Evolutionary conservation across 2,888 invertebrate genomes (phyloP), one percentile per base, ranked within the genome.

Genomic region (Oxystoma pomonae): DNA sequence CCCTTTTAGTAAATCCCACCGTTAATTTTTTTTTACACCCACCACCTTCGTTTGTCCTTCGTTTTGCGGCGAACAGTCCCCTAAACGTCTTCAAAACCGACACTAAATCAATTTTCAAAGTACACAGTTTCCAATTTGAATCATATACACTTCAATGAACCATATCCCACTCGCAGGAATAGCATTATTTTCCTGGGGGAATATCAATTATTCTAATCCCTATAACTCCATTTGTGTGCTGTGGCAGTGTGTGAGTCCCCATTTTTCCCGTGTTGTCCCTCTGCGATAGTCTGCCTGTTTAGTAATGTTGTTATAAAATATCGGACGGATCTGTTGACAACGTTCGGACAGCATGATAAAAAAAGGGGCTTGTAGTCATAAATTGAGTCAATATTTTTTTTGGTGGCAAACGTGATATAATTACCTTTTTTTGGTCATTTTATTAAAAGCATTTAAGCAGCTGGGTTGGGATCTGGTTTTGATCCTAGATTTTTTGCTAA

Each of bases 181-280:
- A 64, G 58, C 57, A 21, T 20, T 60, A 64, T 64, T 60, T 60
- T 64, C 63, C 58, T 49, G 57, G 60, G 60, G 60, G 60, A 64
- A 64, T 64, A 64, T 64, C 63, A 64, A 64, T 64, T 64, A 64
- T 64, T 64, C 63, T 60, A 64, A 64, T 64, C 63, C 63, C 63
- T 58, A 64, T 64, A 64, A 64, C 63, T 64, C 60, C 55, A 60
- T 60, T 64, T 64, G 35, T 12, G n/a, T n/a, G n/a, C n/a, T n/a
- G n/a, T n/a, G n/a, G n/a, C n/a, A n/a, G n/a, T 35, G 35, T 35
- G 35, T 35, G 35, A 35, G 35, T 35, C 35, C 35, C 35, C 35
- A 35, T 35, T 35, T 35, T 35, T 35, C 35, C 35, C 35, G 35
- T 35, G 35, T 35, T 12, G 35, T 35, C 35, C 3, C 35, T 35